Base-by-base conservation (phyloP, 2,113 vertebrate genomes). In the Syrmaticus mikado region DNA sequence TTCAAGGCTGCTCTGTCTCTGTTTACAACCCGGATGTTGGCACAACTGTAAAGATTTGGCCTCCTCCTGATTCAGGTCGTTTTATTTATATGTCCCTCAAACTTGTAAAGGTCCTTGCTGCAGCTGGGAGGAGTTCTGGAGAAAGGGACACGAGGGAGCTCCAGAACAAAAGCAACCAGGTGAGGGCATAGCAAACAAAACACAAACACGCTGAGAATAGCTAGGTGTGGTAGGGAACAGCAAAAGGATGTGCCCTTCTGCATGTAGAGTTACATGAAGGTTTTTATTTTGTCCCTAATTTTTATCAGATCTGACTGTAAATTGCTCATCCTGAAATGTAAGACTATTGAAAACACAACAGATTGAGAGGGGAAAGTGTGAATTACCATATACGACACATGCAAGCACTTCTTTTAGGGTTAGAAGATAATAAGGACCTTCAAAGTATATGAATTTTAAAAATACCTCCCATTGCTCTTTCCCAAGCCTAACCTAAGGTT, bases 41-140 rank as follows among this genome's bases (percentile, higher is more conserved):
- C 84, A 89, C 61, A 68, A 38, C 55, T 28, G 62, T 67, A 70
- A 82, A 55, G 60, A 27, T 74, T 43, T 60, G 58, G 41, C 41
- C 52, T 64, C 46, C 58, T 91, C 79, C 82, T 55, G 66, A 74
- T 70, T 80, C 79, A 78, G 85, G 85, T 80, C 7, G 1, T 64
- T 36, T 73, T 78, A 71, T 55, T 46, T 58, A 14, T 64, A 25
- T 2, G 64, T 60, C 82, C 90, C 94, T 90, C 73, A 67, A 64
- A 81, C 34, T 64, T 78, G 55, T 16, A 74, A 90, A 92, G 82
- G 92, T 90, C 92, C 93, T 88, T 93, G 41, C 52, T 83, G 38
- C 76, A 82, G 34, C 72, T 67, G 82, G 87, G 87, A 93, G 82
- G 76, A 83, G 40, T 30, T 34, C 43, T 61, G 45, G 45, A 55